A percentile compares a stretch with the other conserved stretches of the same genome.
phyloP scores from a whole-genome alignment of 2,113 vertebrate species.

The Mustela lutreola region DNA sequence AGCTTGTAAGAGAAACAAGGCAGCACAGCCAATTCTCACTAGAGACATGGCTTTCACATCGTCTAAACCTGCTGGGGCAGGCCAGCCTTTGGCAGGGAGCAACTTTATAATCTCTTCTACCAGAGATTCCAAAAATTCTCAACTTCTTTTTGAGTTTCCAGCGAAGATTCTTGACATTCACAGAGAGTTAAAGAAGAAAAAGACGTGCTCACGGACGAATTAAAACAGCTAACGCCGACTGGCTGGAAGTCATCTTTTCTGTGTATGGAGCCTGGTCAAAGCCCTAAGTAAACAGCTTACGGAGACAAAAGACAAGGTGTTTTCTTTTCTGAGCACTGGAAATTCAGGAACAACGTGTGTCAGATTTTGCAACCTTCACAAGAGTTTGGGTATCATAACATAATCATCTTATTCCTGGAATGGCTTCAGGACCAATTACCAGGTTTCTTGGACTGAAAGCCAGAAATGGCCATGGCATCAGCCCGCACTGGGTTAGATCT shows the following conservation, averaged over 20 bases:
- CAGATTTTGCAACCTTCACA: conserved; percentile 58
- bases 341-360: conserved; percentile 63
- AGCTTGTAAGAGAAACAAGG: neutral
- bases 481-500: neutral
- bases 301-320: conserved; percentile 61
- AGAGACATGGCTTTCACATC: neutral
- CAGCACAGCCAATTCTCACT: conserved; percentile 5
- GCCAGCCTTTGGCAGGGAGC: conserved; percentile 36
- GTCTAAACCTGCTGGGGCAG: conserved; percentile 62
- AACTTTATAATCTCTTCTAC: conserved; percentile 38
- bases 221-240: conserved; percentile 51
- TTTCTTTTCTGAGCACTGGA: conserved; percentile 61
- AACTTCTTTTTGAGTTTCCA: conserved; percentile 40
- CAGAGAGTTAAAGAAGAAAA: conserved; percentile 45
- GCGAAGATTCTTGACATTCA: conserved; percentile 59
- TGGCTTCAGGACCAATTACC: neutral
- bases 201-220: conserved; percentile 9
- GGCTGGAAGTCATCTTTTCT: conserved; percentile 53
- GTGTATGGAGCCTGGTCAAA: conserved; percentile 28
- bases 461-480: neutral
- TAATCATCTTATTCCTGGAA: neutral
- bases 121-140: conserved; percentile 41
- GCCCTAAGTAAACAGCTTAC: conserved; percentile 61
- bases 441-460: conserved; percentile 10
- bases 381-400: conserved; percentile 43